Evolutionary conservation across 2,113 vertebrate species (phyloP).

Genomic region (Caloenas nicobarica): DNA sequence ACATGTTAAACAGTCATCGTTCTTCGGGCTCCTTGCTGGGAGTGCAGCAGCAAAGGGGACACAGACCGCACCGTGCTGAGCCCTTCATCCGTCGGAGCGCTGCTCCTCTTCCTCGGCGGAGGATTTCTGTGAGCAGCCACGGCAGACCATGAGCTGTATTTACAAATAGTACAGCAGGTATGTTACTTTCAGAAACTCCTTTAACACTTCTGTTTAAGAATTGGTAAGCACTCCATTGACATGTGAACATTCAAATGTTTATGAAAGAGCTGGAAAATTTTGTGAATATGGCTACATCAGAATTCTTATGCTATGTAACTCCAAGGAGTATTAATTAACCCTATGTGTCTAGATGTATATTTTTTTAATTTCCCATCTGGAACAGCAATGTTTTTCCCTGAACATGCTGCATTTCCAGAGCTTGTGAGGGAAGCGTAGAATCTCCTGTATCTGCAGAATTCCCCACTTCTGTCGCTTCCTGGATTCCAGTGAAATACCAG

Average conservation of each 20-base stretch:
- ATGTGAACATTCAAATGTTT: neutral
- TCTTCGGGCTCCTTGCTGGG: neutral
- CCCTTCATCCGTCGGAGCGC: neutral
- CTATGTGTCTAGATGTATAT: neutral
- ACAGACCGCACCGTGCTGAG: neutral
- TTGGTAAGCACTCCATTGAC: neutral
- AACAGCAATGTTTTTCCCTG: neutral
- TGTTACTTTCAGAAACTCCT: neutral
- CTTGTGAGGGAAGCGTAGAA: neutral
- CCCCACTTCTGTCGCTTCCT: neutral
- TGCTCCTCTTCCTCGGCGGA: neutral
- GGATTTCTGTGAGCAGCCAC: neutral
- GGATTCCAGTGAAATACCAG: neutral
- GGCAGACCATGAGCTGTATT: fast-evolving
- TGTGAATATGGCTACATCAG: neutral
- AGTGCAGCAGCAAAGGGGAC: neutral
- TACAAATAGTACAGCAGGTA: neutral
- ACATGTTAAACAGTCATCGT: neutral
- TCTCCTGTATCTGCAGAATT: neutral
- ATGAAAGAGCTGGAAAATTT: neutral
- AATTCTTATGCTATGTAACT: neutral
- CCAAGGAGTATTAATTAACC: neutral
- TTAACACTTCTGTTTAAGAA: neutral
- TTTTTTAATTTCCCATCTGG: neutral
- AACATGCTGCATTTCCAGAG: neutral